phyloP scores from a whole-genome alignment of 2,797 vertebrate genomes.

The Onychomys torridus region DNA sequence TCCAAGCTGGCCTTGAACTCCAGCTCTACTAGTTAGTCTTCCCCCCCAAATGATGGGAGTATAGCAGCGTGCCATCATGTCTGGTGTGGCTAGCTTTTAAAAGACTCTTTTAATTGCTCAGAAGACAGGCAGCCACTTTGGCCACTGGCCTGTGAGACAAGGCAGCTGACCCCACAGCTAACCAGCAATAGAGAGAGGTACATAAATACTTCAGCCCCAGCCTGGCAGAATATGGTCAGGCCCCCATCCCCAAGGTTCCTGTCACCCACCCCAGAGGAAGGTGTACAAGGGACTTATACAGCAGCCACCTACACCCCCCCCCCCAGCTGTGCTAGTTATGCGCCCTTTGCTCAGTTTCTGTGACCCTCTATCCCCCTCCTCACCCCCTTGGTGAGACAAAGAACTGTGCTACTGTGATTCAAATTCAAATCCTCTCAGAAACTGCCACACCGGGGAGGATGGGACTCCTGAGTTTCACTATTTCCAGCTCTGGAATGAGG shows the following conservation, averaged over 20 bases:
- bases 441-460: not conserved
- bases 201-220: not conserved
- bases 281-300: not conserved
- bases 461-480: not conserved
- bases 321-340: not conserved
- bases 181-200: too few species aligned
- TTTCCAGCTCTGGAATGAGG: not conserved
- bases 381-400: not conserved
- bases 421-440: not conserved
- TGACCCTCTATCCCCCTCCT: not conserved
- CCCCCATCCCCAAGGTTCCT: not conserved
- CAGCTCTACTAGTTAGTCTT: not conserved
- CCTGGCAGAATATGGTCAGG: not conserved
- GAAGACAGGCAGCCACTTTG: not conserved
- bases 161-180: fast-evolving
- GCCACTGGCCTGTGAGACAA: not conserved
- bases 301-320: not conserved
- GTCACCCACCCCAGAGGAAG: not conserved
- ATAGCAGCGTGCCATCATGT: not conserved
- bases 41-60: not conserved
- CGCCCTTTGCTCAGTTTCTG: not conserved
- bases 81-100: not conserved
- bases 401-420: not conserved
- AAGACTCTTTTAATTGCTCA: not conserved
- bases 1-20: not conserved